These are phyloP conservation scores for Anorthoa munda DNA, from an alignment of 2,888 invertebrate genomes.

Conservation along the genomic window DNA sequence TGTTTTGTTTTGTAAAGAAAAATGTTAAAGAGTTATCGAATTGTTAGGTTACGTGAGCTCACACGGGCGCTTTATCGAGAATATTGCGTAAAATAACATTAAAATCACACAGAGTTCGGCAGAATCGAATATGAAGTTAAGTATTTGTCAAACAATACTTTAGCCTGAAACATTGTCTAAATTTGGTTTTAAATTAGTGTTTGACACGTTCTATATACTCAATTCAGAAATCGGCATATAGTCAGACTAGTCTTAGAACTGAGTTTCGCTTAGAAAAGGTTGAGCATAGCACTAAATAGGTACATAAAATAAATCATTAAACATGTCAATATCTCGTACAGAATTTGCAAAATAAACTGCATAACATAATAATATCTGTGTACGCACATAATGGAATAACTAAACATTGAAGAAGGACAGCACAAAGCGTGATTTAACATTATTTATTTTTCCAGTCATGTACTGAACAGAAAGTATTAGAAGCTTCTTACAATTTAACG, in stretches of 20 bases:
- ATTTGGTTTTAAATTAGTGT: too few relatives aligned
- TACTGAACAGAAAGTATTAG: constrained; percentile 52
- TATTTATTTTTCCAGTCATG: constrained; percentile 54
- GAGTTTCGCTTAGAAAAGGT: neutral
- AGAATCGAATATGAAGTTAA: neutral
- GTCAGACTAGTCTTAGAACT: neutral
- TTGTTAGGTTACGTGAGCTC: constrained; percentile 4
- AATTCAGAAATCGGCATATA: neutral
- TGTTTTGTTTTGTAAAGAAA: constrained; percentile 16
- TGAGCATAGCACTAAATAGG: neutral
- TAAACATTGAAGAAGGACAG: constrained; percentile 29
- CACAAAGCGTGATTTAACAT: constrained; percentile 47
- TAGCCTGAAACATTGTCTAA: too few relatives aligned
- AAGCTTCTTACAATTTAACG: constrained; percentile 61
- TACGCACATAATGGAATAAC: constrained; percentile 9
- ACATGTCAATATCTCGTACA: constrained; percentile 8
- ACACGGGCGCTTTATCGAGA: neutral
- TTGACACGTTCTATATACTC: too few relatives aligned
- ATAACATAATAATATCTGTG: neutral
- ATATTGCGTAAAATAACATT: neutral
- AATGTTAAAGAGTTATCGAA: constrained; percentile 5
- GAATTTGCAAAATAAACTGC: constrained; percentile 12
- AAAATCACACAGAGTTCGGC: too few relatives aligned
- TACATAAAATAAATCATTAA: neutral
- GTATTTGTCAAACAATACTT: too few relatives aligned